Evolutionary conservation across 2,888 invertebrate genomes (phyloP).

Genomic region (Leptothorax acervorum): DNA sequence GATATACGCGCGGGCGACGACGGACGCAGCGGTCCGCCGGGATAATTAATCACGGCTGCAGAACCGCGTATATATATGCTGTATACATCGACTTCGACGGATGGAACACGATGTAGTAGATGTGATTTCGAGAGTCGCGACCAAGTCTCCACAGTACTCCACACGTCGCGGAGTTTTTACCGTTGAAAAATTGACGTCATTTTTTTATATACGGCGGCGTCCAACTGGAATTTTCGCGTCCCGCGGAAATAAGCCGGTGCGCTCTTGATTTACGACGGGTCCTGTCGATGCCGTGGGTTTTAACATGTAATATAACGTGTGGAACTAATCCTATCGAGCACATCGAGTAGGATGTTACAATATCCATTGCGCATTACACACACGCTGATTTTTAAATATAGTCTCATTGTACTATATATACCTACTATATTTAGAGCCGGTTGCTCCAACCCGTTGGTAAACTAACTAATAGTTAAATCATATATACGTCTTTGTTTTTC

Average conservation of each 20-base stretch:
- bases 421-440: too few species aligned
- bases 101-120: slow-evolving; percentile 33
- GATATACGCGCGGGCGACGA: slow-evolving; percentile 24
- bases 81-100: slow-evolving; percentile 22
- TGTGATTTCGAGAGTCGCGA: slow-evolving; percentile 40
- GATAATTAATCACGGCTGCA: slow-evolving; percentile 44
- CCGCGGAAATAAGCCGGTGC: slow-evolving; percentile 30
- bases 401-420: background rate
- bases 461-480: too few species aligned
- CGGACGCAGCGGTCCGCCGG: slow-evolving; percentile 14
- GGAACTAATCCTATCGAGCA: background rate
- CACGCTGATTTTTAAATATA: background rate
- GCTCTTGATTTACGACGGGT: slow-evolving; percentile 20
- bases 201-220: slow-evolving; percentile 30
- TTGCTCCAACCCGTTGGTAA: too few species aligned
- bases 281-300: slow-evolving; percentile 6
- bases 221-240: slow-evolving; percentile 19
- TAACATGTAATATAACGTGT: background rate
- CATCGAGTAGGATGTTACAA: background rate
- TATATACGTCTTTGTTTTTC: too few species aligned
- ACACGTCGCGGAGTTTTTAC: slow-evolving; percentile 1
- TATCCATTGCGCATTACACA: background rate
- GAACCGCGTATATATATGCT: background rate
- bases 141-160: slow-evolving; percentile 20
- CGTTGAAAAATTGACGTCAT: slow-evolving; percentile 44